Conservation (phyloP, 2,797 vertebrate species). For the Pipistrellus kuhlii region DNA sequence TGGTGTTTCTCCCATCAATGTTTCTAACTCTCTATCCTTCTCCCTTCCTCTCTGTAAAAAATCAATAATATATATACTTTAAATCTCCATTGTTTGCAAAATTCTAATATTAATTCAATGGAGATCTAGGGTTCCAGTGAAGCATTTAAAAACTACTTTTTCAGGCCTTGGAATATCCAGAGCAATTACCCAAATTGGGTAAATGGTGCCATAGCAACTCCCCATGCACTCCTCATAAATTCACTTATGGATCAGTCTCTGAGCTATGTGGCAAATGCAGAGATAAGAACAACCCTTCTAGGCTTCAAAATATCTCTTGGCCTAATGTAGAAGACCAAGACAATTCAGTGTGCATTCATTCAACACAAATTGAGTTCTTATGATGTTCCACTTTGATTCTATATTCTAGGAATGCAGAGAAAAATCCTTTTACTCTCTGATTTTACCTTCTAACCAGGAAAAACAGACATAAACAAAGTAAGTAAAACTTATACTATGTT, state of each 20-base stretch:
- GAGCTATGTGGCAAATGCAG: not conserved
- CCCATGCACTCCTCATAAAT: not conserved
- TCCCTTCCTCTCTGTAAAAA: no score
- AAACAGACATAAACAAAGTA: not conserved
- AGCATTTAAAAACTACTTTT: conserved; percentile 49
- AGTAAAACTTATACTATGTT: not conserved
- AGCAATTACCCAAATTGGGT: conserved; percentile 12
- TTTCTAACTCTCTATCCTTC: no score
- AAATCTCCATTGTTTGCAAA: conserved; percentile 12
- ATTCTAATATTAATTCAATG: not conserved
- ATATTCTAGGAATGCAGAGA: not conserved
- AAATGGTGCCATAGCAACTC: not conserved
- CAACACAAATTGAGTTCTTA: not conserved
- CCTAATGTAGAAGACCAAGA: not conserved
- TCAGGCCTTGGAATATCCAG: not conserved
- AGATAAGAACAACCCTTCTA: not conserved
- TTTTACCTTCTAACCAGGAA: conserved; percentile 24
- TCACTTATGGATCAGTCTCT: not conserved
- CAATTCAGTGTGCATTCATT: not conserved
- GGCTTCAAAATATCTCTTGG: not conserved
- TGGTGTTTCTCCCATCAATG: no score
- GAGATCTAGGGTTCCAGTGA: not conserved
- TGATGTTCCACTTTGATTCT: not conserved
- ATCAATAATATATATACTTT: no score
- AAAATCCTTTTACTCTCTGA: not conserved